Percentiles rank a stretch among this genome's conserved stretches.
phyloP scores from a whole-genome alignment of 2,888 invertebrate species.

The Drosophila borborema region DNA sequence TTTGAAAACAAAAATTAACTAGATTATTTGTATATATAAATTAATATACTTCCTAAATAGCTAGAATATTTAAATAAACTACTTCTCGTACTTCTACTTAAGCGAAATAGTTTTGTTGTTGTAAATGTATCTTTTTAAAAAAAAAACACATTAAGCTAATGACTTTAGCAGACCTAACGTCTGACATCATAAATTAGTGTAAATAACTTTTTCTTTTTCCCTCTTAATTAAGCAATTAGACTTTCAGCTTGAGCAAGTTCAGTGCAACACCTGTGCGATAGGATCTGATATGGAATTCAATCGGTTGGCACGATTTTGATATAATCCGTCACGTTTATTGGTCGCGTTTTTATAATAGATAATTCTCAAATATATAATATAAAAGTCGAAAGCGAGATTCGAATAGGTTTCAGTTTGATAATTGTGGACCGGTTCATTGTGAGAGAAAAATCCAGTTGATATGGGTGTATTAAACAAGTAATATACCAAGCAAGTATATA shows the following conservation, averaged over 20 bases:
- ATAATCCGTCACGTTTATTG: conserved; percentile 14
- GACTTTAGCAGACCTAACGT: neutral
- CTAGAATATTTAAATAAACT: neutral
- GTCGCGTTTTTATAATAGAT: neutral
- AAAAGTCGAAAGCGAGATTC: conserved; percentile 11
- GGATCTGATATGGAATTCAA: conserved; percentile 12
- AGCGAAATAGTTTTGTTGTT: neutral
- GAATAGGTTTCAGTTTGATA: conserved; percentile 12
- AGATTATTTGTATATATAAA: neutral
- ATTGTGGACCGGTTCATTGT: conserved; percentile 39
- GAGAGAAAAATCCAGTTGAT: conserved; percentile 40
- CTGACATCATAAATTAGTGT: conserved; percentile 64
- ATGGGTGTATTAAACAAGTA: neutral
- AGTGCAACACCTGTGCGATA: conserved; percentile 58
- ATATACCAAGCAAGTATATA: conserved; percentile 1
- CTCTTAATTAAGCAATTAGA: conserved; percentile 31
- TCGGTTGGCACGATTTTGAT: neutral
- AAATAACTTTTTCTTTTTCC: conserved; percentile 22
- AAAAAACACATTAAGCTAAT: conserved; percentile 7
- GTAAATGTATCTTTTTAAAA: neutral
- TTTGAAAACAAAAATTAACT: neutral
- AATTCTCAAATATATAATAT: neutral
- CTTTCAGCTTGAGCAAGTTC: conserved; percentile 30
- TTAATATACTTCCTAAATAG: neutral
- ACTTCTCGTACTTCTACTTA: no score